These are phyloP conservation scores for Scaptomyza parva DNA, from an alignment of 2,888 invertebrate genomes.

Conservation along the genomic window DNA sequence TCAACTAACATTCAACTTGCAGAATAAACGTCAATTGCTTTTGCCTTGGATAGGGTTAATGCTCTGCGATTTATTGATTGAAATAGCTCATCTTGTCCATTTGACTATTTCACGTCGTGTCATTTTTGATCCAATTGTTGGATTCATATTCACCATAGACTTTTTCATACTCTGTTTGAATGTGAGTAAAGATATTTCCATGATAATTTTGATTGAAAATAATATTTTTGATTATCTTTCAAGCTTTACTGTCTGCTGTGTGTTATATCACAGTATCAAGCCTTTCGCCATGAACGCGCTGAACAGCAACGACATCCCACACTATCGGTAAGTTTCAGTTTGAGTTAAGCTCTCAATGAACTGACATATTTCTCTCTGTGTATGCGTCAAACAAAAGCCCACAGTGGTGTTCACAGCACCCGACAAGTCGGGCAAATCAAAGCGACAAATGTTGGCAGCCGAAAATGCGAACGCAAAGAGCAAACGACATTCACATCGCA, in stretches of 20 bases:
- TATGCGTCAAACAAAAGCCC: conserved; percentile 35
- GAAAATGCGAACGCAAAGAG: conserved; percentile 19
- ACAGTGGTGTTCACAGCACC: conserved; percentile 60
- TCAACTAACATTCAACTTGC: conserved; percentile 38
- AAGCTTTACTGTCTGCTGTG: conserved; percentile 93
- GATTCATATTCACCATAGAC: conserved; percentile 91
- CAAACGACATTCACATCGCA: conserved; percentile 60
- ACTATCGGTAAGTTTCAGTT: conserved; percentile 87
- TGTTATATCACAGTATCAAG: conserved; percentile 94
- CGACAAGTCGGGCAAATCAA: conserved; percentile 58
- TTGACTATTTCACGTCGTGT: conserved; percentile 88
- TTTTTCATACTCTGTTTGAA: conserved; percentile 91
- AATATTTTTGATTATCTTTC: conserved; percentile 35
- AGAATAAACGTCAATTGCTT: conserved; percentile 90
- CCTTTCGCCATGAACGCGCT: conserved; percentile 86
- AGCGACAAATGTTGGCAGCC: conserved; percentile 41
- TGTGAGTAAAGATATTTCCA: conserved; percentile 87
- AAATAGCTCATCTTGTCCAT: conserved; percentile 89
- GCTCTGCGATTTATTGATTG: conserved; percentile 88
- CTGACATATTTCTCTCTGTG: no score
- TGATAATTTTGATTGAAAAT: conserved; percentile 2
- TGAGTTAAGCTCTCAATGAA: not conserved
- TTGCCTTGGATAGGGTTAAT: conserved; percentile 91
- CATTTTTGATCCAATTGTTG: conserved; percentile 90
- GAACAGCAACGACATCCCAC: conserved; percentile 84